phyloP scores from a whole-genome alignment of 2,113 vertebrate species.

The Rhinolophus ferrumequinum region DNA sequence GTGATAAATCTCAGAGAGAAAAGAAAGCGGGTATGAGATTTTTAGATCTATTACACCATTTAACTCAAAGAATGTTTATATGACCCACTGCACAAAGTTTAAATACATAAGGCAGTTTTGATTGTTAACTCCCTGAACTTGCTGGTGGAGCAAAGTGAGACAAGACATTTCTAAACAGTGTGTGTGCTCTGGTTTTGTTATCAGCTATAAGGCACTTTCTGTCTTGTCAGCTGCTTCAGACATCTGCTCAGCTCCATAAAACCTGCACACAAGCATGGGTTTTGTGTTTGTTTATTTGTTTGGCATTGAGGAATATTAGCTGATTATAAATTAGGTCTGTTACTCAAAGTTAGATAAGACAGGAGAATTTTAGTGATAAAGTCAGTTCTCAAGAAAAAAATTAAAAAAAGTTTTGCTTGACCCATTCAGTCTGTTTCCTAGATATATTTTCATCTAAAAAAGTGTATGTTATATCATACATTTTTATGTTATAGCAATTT shows the following conservation, averaged over 20 bases:
- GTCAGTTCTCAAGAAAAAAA: constrained; percentile 72
- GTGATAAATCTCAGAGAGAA: constrained; percentile 85
- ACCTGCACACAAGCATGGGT: constrained; percentile 62
- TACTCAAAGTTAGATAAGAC: constrained; percentile 76
- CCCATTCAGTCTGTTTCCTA: neutral
- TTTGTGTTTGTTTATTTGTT: constrained; percentile 73
- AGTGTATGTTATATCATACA: neutral
- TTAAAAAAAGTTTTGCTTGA: neutral
- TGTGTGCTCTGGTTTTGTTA: constrained; percentile 72
- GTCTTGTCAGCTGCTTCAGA: constrained; percentile 83
- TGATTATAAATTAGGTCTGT: constrained; percentile 79
- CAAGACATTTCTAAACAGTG: constrained; percentile 73
- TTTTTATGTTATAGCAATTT: neutral
- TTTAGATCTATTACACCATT: constrained; percentile 84
- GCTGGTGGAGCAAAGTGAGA: constrained; percentile 77
- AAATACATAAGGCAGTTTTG: constrained; percentile 86
- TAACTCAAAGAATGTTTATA: constrained; percentile 87
- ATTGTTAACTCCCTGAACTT: constrained; percentile 87
- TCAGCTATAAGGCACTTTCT: constrained; percentile 72
- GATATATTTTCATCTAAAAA: neutral
- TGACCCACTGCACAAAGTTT: constrained; percentile 84
- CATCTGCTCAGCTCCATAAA: constrained; percentile 82
- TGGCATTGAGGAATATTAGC: constrained; percentile 77
- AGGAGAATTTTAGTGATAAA: constrained; percentile 68
- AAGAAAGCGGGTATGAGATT: constrained; percentile 82